These are phyloP conservation scores for Chrysaora quinquecirrha DNA, from an alignment of 30 jellyfish, hydroid and myxozoan species.

Conservation along the genomic window DNA sequence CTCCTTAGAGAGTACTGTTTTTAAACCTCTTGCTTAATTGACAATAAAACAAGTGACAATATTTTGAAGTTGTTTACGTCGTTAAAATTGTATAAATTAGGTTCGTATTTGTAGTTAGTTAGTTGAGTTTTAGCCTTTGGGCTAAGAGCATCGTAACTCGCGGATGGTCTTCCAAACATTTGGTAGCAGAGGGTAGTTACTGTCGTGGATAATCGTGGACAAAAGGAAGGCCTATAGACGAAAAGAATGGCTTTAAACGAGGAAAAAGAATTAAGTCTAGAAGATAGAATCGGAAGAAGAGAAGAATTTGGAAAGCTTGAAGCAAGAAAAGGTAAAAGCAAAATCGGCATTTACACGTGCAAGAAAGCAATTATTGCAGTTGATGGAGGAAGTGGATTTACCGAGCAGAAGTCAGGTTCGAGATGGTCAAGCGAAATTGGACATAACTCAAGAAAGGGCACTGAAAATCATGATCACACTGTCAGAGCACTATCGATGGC, in stretches of 20 bases:
- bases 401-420: slow-evolving; percentile 29
- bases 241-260: no score
- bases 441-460: slow-evolving; percentile 20
- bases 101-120: not conserved
- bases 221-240: not conserved
- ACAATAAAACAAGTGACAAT: no score
- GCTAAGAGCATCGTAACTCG: not conserved
- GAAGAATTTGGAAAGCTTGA: not conserved
- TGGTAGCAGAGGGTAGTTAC: slow-evolving; percentile 9
- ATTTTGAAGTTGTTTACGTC: no score
- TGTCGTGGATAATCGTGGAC: not conserved
- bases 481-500: slow-evolving; percentile 23
- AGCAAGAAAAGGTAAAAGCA: slow-evolving; percentile 9
- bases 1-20: no score
- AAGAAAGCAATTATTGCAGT: slow-evolving; percentile 15
- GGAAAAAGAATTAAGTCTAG: not conserved
- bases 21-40: no score
- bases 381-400: slow-evolving; percentile 30
- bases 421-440: slow-evolving; percentile 29
- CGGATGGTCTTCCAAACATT: not conserved
- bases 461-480: slow-evolving; percentile 10
- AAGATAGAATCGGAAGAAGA: not conserved
- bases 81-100: no score
- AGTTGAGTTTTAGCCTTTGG: not conserved
- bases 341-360: slow-evolving; percentile 16